phyloP scores from a whole-genome alignment of 2,113 vertebrate species.

The Okapia johnstoni region DNA sequence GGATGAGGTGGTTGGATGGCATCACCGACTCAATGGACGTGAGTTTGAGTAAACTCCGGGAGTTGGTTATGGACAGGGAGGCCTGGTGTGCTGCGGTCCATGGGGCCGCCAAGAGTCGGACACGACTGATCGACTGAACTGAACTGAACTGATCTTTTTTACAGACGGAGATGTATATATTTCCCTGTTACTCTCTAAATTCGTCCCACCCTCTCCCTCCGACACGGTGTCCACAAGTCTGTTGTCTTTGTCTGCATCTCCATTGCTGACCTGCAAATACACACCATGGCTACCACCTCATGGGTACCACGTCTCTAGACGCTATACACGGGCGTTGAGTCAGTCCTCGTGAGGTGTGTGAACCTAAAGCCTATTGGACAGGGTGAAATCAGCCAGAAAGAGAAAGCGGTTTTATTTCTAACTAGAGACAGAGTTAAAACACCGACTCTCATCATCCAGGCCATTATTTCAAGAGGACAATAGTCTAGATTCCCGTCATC shows the following conservation, averaged over 20 bases:
- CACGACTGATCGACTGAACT: accelerated
- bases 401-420: background rate
- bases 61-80: background rate
- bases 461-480: background rate
- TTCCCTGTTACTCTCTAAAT: background rate
- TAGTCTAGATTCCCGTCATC: accelerated
- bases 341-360: accelerated
- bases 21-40: accelerated
- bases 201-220: background rate
- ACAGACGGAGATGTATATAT: accelerated
- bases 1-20: background rate
- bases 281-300: background rate
- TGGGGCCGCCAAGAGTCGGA: accelerated
- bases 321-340: accelerated
- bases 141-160: background rate
- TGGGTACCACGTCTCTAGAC: background rate
- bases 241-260: background rate
- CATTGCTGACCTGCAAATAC: accelerated
- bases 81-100: background rate
- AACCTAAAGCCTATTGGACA: background rate
- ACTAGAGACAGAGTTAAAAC: background rate
- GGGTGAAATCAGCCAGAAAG: background rate
- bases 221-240: background rate
- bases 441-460: accelerated
- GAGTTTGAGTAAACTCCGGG: background rate